A percentile compares a stretch with the other conserved stretches of the same genome.
phyloP scores from a whole-genome alignment of 2,888 invertebrate species.

The Linnaemya tessellans region DNA sequence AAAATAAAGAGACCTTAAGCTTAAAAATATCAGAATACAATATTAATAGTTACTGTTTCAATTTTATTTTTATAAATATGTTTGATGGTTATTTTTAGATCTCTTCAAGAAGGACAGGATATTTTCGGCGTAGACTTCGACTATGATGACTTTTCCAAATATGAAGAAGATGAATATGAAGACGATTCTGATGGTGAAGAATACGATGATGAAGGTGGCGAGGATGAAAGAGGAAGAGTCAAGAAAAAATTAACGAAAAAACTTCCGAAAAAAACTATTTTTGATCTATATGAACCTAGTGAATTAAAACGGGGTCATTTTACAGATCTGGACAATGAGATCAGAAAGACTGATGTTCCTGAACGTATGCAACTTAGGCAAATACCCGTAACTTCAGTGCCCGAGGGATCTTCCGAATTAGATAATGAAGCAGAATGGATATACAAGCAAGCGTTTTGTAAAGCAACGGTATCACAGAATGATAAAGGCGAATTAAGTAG shows the following conservation, averaged over 20 bases:
- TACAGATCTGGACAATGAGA: conserved; percentile 95
- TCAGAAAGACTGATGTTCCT: conserved; percentile 93
- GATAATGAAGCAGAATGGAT: conserved; percentile 99
- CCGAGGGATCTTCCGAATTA: conserved; percentile 93
- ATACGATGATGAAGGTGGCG: conserved; percentile 91
- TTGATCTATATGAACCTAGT: conserved; percentile 98
- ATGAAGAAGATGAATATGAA: conserved; percentile 92
- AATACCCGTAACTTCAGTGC: conserved; percentile 92
- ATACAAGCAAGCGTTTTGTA: conserved; percentile 95
- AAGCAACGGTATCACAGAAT: conserved; percentile 92
- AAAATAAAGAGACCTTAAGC: too few relatives aligned
- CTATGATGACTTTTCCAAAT: conserved; percentile 94
- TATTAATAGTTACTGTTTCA: too few relatives aligned
- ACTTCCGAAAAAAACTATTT: conserved; percentile 92
- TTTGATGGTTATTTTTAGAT: conserved; percentile 83
- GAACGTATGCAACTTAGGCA: conserved; percentile 96
- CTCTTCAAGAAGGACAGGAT: conserved; percentile 98
- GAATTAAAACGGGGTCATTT: conserved; percentile 98
- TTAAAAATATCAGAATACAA: too few relatives aligned
- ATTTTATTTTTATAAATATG: neutral
- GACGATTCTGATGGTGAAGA: conserved; percentile 90
- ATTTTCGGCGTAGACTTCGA: conserved; percentile 99
- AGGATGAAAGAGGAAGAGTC: conserved; percentile 86
- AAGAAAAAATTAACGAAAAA: conserved; percentile 90
- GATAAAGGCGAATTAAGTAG: conserved; percentile 80